These are phyloP conservation scores for Molossus molossus DNA, from an alignment of 2,797 vertebrate genomes.

Conservation along the genomic window DNA sequence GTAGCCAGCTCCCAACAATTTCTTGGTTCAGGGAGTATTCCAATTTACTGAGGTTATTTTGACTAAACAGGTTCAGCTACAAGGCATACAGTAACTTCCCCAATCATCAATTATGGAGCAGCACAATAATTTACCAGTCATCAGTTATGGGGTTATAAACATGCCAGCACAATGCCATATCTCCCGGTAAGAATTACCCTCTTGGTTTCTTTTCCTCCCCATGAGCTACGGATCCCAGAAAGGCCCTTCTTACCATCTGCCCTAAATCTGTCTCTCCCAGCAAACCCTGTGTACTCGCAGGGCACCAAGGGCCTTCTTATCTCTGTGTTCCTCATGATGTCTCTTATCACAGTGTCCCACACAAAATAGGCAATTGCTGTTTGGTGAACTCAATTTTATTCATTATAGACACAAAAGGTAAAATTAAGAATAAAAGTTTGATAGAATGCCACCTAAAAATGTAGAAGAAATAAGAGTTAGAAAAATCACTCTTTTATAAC, in stretches of 20 bases:
- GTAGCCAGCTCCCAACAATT: too few relatives aligned
- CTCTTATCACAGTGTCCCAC: not conserved
- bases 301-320: not conserved
- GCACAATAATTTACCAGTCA: too few relatives aligned
- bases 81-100: too few relatives aligned
- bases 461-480: not conserved
- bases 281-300: not conserved
- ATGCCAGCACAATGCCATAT: too few relatives aligned
- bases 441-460: not conserved
- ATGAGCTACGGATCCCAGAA: not conserved
- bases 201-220: not conserved
- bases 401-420: not conserved
- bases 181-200: not conserved
- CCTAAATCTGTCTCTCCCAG: not conserved
- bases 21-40: too few relatives aligned
- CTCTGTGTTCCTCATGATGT: not conserved
- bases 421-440: slow-evolving; percentile 43
- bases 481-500: slow-evolving; percentile 1
- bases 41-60: too few relatives aligned
- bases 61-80: too few relatives aligned
- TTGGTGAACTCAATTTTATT: slow-evolving; percentile 11
- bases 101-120: too few relatives aligned
- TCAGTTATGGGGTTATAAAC: too few relatives aligned
- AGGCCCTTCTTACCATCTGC: not conserved
- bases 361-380: not conserved